Base-by-base conservation (phyloP, 1,140 invertebrate genomes). In the Sitobion miscanthi region DNA sequence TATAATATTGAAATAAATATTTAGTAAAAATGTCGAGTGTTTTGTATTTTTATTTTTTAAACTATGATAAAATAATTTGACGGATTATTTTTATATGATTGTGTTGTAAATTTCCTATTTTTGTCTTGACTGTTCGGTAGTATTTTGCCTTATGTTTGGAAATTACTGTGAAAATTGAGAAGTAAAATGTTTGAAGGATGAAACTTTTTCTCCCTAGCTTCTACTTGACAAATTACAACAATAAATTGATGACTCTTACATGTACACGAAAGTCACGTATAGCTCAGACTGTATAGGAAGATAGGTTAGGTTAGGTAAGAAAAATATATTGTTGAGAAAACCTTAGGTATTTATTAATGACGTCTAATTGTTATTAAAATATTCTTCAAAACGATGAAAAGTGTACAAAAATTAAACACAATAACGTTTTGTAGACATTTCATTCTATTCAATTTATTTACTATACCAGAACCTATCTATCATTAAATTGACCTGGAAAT, bases 401-500 rank as follows among this genome's bases (percentile, higher is more conserved):
- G 35, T 57, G 11, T 89, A 89, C 30, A 57, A 3, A 89, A 57
- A 57, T 8, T 57, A 54, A 88, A 88, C 9, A 25, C 9, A 23
- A 5, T 47, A n/a, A 54, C 21, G 62, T 77, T 77, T 45, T 85
- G 38, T 85, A 30, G 8, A 38, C 35, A 38, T 52, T 89, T 38
- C n/a, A 23, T 54, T 38, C 21, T 35, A 54, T 89, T 89, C 17
- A 35, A 54, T 89, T 52, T 25, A 89, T 89, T 89, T 89, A 38
- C 49, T n/a, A 38, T 54, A 89, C 49, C 30, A 17, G 1, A 11
- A 38, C 11, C 21, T 89, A 57, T 89, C 9, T 57, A 57, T 25
- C 52, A 42, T 23, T 57, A 57, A 89, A 89, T 57, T 89, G 49
- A 38, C 35, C n/a, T 35, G 87, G 9, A 89, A 89, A 88, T 89